Conservation (phyloP, 2,888 invertebrate species). For the Brenthis hecate region DNA sequence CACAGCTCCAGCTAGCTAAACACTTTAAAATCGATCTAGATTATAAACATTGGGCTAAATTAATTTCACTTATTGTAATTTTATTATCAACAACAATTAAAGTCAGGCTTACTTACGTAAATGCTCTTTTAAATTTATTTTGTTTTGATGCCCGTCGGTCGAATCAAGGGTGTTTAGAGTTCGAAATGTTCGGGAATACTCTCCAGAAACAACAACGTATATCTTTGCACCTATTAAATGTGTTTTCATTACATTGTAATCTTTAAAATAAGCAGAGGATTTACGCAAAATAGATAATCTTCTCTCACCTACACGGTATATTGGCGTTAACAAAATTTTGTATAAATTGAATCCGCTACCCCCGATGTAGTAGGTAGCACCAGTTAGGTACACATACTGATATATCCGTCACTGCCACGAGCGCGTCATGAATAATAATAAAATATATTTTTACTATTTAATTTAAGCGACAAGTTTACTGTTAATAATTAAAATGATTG, state of each 20-base stretch:
- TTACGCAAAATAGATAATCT: too few relatives aligned
- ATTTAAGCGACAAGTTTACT: too few relatives aligned
- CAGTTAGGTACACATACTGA: too few relatives aligned
- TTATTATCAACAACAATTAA: conserved; percentile 40
- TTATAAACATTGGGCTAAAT: not conserved
- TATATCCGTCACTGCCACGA: too few relatives aligned
- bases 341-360: too few relatives aligned
- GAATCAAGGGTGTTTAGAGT: conserved; percentile 41
- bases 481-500: too few relatives aligned
- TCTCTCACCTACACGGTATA: too few relatives aligned
- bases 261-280: not conserved
- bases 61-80: conserved; percentile 34
- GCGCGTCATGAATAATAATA: too few relatives aligned
- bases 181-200: conserved; percentile 24
- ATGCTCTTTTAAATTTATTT: conserved; percentile 34
- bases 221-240: conserved; percentile 14
- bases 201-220: conserved; percentile 21
- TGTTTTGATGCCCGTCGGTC: conserved; percentile 40
- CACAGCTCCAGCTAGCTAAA: not conserved
- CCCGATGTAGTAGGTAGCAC: too few relatives aligned
- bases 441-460: too few relatives aligned
- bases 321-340: too few relatives aligned
- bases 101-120: conserved; percentile 29
- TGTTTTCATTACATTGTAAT: conserved; percentile 15
- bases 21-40: not conserved